Evolutionary conservation across 2,888 invertebrate genomes (phyloP), one percentile per base, ranked within the genome.

Genomic region (Drosophila buzzatii): DNA sequence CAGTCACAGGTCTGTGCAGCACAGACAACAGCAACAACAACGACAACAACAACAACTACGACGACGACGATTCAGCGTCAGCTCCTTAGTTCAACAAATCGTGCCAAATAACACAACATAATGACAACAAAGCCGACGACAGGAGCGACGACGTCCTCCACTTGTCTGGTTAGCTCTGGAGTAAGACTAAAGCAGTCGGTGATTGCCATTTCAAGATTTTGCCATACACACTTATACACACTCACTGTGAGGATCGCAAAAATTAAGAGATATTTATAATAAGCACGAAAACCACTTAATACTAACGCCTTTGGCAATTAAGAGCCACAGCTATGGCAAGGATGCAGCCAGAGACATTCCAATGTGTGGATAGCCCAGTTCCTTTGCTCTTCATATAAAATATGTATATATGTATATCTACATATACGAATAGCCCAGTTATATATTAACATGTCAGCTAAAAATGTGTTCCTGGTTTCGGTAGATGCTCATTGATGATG

Each of bases 221-320:
- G 79, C 77, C 77, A 74, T 81, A 73, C 70, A 72, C 52, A 79
- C 64, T 33, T 47, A 66, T 31, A 41, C n/a, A 44, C 44, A 65
- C 51, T 66, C 42, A 56, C 18, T 63, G 72, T 78, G 81, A 68
- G 72, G 73, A 76, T 85, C 74, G 89, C 83, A 77, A 91, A 91
- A 91, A 91, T 91, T 91, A 92, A 91, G 91, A 92, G 91, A 92
- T 91, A 91, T 91, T 91, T 91, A 92, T 92, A 91, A 91, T 90
- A 92, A 91, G 92, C 91, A 92, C 92, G 92, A 91, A 92, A 92
- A 91, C 92, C 92, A 92, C 92, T 91, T 91, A 91, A 92, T 89
- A 85, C 92, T 92, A 91, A 91, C 91, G 91, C 91, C 92, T 91
- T 91, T 91, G 91, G 92, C 91, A 91, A 91, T 91, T 91, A 91